These are phyloP conservation scores for Tarsius wallacei DNA, from an alignment of 2,797 vertebrate species.

Conservation along the genomic window DNA sequence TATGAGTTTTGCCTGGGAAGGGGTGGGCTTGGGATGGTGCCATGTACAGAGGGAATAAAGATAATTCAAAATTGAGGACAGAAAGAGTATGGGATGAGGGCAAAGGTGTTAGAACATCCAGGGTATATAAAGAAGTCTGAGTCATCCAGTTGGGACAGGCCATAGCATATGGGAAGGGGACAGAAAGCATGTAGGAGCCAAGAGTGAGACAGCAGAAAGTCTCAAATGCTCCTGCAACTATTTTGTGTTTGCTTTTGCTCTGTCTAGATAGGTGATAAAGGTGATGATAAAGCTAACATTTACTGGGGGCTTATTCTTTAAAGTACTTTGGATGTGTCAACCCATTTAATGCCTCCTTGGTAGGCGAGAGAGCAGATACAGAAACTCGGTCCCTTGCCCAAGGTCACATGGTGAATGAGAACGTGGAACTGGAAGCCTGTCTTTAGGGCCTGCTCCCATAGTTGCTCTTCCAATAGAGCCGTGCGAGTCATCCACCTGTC, in stretches of 20 bases:
- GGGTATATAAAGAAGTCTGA: neutral
- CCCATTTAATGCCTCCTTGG: rapidly evolving
- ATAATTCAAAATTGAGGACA: neutral
- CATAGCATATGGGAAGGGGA: rapidly evolving
- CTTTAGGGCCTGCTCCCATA: no score
- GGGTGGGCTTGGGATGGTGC: neutral
- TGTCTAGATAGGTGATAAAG: neutral
- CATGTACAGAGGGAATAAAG: rapidly evolving
- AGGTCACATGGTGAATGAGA: rapidly evolving
- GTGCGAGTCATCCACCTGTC: rapidly evolving
- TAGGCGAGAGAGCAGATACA: rapidly evolving
- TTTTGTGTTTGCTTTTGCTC: no score
- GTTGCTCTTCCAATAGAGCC: rapidly evolving
- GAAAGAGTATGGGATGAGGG: no score
- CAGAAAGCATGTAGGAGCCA: rapidly evolving
- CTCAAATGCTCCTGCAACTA: rapidly evolving
- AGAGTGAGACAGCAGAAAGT: rapidly evolving
- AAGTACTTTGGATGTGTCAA: no score
- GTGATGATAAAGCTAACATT: rapidly evolving
- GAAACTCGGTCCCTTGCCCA: neutral
- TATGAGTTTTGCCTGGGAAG: neutral
- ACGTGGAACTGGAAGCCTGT: neutral
- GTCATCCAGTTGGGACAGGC: rapidly evolving
- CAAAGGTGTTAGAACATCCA: rapidly evolving
- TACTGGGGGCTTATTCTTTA: rapidly evolving